Base-by-base conservation (phyloP, 2,113 vertebrate species). In the Austrofundulus limnaeus region DNA sequence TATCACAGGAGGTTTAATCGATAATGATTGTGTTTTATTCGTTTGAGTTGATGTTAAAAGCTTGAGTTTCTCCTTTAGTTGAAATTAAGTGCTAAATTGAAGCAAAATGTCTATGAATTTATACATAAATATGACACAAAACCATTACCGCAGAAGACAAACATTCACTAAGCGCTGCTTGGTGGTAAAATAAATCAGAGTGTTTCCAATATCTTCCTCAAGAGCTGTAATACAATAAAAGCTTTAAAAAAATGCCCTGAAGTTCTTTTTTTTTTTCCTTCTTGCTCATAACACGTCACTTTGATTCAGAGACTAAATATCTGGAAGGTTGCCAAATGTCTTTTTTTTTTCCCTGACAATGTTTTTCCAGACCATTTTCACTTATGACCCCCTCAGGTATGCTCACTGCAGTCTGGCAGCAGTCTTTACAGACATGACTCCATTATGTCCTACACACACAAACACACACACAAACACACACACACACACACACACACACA, bases 311-410 rank as follows among this genome's bases (percentile, higher is more conserved):
- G 77, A 77, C 71, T 60, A 78, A 68, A 65, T 72, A 52, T 75
- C 76, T 77, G 61, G 51, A 80, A 51, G 57, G 73, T 50, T 79
- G 86, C 75, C 75, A 85, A 80, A 43, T 76, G 77, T 79, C 59
- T 72, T 19, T 60, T 64, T 48, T 45, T 11, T 11, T 31, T 16
- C 21, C 21, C 61, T 61, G 48, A 70, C 49, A 9, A 75, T 83
- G 73, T 83, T 87, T 86, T 83, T 84, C 72, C 85, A 82, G 69
- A 81, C 75, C 66, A 83, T 81, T 81, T 81, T 83, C 71, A 80
- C 79, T 82, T 78, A 86, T 87, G 81, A 74, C 58, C 49, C 78
- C 81, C 87, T 70, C 48, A 31, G 81, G 85, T 78, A 60, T 66
- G 66, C 70, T 77, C 11, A 58, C 71, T 69, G 39, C 68, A 45